Percentiles rank a stretch among this genome's conserved stretches.
Evolutionary conservation across 2,113 vertebrate genomes (phyloP).

Genomic region (Erythrocebus patas): DNA sequence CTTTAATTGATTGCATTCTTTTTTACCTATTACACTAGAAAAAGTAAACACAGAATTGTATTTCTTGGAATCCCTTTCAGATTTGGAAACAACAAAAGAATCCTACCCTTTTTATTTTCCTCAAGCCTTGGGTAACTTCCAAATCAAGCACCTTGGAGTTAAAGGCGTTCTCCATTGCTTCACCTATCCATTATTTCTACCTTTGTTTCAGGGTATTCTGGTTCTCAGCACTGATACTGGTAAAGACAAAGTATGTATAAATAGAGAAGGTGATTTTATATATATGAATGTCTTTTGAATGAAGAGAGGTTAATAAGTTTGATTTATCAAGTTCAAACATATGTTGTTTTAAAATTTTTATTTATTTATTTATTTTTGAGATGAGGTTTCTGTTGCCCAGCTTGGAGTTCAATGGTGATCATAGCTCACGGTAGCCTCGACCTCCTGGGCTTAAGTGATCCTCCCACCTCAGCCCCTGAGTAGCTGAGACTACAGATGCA

Average conservation of each 20-base stretch:
- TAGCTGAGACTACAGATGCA: too few species aligned
- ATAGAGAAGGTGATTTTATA: not conserved
- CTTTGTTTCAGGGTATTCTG: not conserved
- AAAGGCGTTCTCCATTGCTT: not conserved
- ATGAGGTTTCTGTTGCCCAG: too few species aligned
- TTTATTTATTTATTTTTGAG: too few species aligned
- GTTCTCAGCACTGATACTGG: not conserved
- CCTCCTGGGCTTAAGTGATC: too few species aligned
- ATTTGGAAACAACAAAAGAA: not conserved
- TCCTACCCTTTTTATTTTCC: not conserved
- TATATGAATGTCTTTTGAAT: not conserved
- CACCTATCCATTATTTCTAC: not conserved
- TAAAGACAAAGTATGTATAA: not conserved
- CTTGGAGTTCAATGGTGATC: too few species aligned
- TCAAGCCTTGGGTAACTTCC: not conserved
- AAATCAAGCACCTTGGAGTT: not conserved
- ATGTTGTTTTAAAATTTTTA: not conserved
- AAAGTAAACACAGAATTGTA: not conserved
- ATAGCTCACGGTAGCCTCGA: too few species aligned
- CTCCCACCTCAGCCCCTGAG: too few species aligned
- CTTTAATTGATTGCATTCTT: not conserved
- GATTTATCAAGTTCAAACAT: constrained; percentile 18
- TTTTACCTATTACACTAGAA: not conserved
- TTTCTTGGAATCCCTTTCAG: not conserved
- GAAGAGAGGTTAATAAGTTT: not conserved